A percentile compares a stretch with the other conserved stretches of the same genome.
These are phyloP conservation scores for Aporrectodea caliginosa DNA, from an alignment of 1,140 invertebrate genomes.

Conservation along the genomic window DNA sequence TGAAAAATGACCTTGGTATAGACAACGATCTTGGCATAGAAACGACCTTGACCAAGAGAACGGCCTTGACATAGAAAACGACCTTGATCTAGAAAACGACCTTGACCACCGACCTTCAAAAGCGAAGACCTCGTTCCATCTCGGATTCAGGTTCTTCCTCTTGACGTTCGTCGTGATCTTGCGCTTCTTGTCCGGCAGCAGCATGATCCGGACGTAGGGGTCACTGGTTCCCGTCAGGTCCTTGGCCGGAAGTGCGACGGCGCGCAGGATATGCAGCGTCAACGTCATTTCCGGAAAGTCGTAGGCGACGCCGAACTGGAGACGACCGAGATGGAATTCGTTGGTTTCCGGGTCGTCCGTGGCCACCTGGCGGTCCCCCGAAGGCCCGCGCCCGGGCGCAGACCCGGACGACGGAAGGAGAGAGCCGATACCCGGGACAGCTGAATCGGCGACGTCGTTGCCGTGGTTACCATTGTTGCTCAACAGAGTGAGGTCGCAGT, in stretches of 20 bases:
- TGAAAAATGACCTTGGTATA: too few relatives aligned
- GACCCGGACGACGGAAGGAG: neutral
- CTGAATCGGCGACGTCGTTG: neutral
- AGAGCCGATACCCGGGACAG: neutral
- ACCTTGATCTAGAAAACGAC: too few relatives aligned
- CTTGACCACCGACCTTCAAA: slow-evolving; percentile 35
- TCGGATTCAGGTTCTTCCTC: slow-evolving; percentile 33
- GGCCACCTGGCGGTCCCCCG: neutral
- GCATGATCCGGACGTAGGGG: slow-evolving; percentile 34
- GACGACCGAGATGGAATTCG: slow-evolving; percentile 54
- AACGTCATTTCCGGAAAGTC: slow-evolving; percentile 72
- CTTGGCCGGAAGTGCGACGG: slow-evolving; percentile 13
- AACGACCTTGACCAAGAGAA: too few relatives aligned
- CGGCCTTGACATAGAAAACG: too few relatives aligned
- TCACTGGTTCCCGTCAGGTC: slow-evolving; percentile 42
- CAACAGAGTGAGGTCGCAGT: neutral
- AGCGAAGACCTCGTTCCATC: slow-evolving; percentile 35
- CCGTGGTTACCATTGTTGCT: neutral
- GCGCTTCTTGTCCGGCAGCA: slow-evolving; percentile 34
- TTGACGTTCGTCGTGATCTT: slow-evolving; percentile 33
- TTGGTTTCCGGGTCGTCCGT: neutral
- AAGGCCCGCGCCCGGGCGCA: neutral
- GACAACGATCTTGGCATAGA: too few relatives aligned
- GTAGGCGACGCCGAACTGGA: slow-evolving; percentile 91
- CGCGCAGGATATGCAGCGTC: slow-evolving; percentile 15